phyloP scores from a whole-genome alignment of 2,113 vertebrate species.

The Aspidoscelis tigris region DNA sequence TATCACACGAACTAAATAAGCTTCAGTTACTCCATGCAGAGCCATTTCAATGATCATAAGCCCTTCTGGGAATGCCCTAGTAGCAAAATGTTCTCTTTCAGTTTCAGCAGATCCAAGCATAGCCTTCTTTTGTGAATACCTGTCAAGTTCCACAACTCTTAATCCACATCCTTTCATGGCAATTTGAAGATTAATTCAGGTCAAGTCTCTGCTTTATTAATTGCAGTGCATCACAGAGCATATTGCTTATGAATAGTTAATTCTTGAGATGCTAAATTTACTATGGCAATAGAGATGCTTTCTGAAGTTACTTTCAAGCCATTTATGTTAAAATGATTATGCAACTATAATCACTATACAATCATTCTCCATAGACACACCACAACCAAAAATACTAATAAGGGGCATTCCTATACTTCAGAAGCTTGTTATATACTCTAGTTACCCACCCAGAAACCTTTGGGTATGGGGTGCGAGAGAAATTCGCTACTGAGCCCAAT shows the following conservation, averaged over 20 bases:
- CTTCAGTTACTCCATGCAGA: slow-evolving; percentile 1
- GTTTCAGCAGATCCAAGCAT: background rate
- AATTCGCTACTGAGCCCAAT: too few relatives aligned
- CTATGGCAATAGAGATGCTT: background rate
- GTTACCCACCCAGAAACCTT: too few relatives aligned
- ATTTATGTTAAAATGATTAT: background rate
- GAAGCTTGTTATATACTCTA: too few relatives aligned
- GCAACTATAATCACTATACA: background rate
- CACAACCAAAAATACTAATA: background rate
- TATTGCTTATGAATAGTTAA: background rate
- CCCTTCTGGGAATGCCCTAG: background rate
- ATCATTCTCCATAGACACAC: background rate
- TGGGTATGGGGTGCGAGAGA: too few relatives aligned
- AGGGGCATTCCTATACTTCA: background rate
- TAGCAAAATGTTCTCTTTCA: background rate
- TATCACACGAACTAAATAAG: slow-evolving; percentile 17
- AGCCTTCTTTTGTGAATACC: background rate
- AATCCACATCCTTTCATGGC: background rate
- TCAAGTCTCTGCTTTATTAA: background rate
- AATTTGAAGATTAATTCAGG: slow-evolving; percentile 29
- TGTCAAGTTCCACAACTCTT: background rate
- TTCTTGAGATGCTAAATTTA: background rate
- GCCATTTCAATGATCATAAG: background rate
- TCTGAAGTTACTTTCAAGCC: background rate
- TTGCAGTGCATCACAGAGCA: background rate